These are phyloP conservation scores for Onchidella celtica DNA, from an alignment of 2,888 invertebrate species.

Conservation along the genomic window DNA sequence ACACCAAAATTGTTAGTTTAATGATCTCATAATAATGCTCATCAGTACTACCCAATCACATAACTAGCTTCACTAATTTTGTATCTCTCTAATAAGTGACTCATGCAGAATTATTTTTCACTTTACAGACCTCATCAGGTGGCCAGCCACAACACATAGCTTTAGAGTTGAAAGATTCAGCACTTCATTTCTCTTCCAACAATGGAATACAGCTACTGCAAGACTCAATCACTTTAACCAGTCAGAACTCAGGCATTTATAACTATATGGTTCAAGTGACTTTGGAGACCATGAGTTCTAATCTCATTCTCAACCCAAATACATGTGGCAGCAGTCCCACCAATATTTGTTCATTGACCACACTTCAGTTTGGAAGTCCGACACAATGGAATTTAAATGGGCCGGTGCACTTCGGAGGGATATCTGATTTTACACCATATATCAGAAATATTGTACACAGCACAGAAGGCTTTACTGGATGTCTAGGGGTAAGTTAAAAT, in stretches of 20 bases:
- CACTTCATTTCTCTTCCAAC: conserved; percentile 57
- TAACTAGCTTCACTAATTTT: too few species aligned
- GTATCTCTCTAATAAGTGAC: too few species aligned
- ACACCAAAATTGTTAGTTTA: too few species aligned
- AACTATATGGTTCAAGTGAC: conserved; percentile 57
- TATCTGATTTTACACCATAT: conserved; percentile 64
- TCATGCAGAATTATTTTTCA: conserved; percentile 21
- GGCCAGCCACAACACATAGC: conserved; percentile 62
- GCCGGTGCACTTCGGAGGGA: conserved; percentile 63
- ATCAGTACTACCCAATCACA: too few species aligned
- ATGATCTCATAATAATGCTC: too few species aligned
- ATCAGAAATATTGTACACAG: conserved; percentile 66
- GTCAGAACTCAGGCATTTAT: conserved; percentile 49
- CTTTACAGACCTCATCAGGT: conserved; percentile 45
- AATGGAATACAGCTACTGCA: conserved; percentile 55
- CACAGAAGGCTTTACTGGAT: conserved; percentile 65
- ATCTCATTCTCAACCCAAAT: conserved; percentile 60
- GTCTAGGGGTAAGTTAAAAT: conserved; percentile 68
- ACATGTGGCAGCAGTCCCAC: conserved; percentile 51
- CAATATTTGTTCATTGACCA: conserved; percentile 56
- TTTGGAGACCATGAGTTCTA: conserved; percentile 50
- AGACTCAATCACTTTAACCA: conserved; percentile 49
- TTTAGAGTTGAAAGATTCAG: conserved; percentile 56
- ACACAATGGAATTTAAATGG: conserved; percentile 54
- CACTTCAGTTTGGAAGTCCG: conserved; percentile 50